A percentile compares a stretch with the other conserved stretches of the same genome.
Evolutionary conservation across 2,797 vertebrate species (phyloP).

Genomic region (Lagorchestes hirsutus): DNA sequence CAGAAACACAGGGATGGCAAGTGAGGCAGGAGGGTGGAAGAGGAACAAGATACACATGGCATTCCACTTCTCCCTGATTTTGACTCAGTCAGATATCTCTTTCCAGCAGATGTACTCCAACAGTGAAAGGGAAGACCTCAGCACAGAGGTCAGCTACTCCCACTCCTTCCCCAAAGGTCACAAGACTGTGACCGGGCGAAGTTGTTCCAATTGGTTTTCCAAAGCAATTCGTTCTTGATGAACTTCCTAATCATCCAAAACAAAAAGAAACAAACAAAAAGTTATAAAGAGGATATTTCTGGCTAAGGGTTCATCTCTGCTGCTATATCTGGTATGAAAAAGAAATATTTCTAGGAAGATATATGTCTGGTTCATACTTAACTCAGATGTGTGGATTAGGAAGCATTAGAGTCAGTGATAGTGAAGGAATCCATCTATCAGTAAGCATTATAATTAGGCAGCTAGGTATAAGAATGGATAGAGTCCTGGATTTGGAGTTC

Average conservation of each 20-base stretch:
- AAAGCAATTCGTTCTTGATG: constrained; percentile 94
- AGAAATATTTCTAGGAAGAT: constrained; percentile 19
- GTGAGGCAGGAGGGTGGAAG: constrained; percentile 54
- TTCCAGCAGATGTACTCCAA: constrained; percentile 52
- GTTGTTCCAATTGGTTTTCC: constrained; percentile 95
- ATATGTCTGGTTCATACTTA: constrained; percentile 6
- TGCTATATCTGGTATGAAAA: constrained; percentile 45
- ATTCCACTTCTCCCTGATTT: constrained; percentile 38
- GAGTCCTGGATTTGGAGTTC: not conserved
- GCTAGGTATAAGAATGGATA: not conserved
- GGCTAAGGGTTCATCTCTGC: constrained; percentile 15
- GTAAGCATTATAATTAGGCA: not conserved
- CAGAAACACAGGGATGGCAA: not conserved
- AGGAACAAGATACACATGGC: constrained; percentile 58
- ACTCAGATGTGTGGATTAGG: not conserved
- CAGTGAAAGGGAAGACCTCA: constrained; percentile 62
- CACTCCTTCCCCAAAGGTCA: constrained; percentile 82
- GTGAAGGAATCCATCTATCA: not conserved
- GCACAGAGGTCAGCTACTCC: constrained; percentile 44
- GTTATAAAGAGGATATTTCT: constrained; percentile 63
- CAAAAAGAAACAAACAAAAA: constrained; percentile 66
- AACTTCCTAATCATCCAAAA: constrained; percentile 89
- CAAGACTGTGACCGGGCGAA: constrained; percentile 92
- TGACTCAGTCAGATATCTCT: constrained; percentile 67
- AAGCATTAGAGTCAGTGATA: constrained; percentile 3